Evolutionary conservation across 2,888 invertebrate species (phyloP), one percentile per base, ranked within the genome.

Genomic region (Coelopa pilipes): DNA sequence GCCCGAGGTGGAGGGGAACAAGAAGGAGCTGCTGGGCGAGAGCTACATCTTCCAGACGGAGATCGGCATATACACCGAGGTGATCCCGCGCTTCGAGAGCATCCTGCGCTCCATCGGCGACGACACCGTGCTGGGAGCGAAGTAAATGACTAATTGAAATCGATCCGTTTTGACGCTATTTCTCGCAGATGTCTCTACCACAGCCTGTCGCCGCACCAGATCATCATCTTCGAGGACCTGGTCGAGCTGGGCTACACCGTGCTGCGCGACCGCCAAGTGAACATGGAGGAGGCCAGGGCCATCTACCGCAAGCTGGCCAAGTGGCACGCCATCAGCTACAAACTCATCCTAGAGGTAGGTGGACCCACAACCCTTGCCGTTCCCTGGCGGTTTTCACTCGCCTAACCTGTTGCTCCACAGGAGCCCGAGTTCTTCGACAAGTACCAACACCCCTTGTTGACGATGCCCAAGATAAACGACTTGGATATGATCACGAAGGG

Each of bases 41-140:
- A 72, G 79, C 0, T 66, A 70, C 11, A 74, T 84, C 21, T 85
- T 86, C 24, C 73, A 78, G 74, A 79, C 76, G 1, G 86, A 85
- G 79, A 81, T 82, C 19, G 76, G 75, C 2, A 83, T 85, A 82
- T 85, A 83, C 63, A 78, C 80, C 0, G 74, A 83, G 69, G 78
- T 82, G 0, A 74, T 85, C 45, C 84, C 84, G 0, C 80, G 80
- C 69, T 81, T 84, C 57, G 80, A 84, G 72, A 72, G 74, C 24
- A 70, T 74, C 13, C 55, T 76, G 21, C 63, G 74, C 4, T 50
- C 19, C n/a, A 50, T 70, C 7, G 74, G 74, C 3, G 76, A 76
- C 69, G 62, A 74, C 4, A 76, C 76, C 0, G 12, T 68, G 19
- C 62, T 75, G 47, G 73, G 50, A 45, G 63, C 73, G 10, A 60